Evolutionary conservation across 2,888 invertebrate genomes (phyloP), one percentile per base, ranked within the genome.

Genomic region (Rhagonycha fulva): DNA sequence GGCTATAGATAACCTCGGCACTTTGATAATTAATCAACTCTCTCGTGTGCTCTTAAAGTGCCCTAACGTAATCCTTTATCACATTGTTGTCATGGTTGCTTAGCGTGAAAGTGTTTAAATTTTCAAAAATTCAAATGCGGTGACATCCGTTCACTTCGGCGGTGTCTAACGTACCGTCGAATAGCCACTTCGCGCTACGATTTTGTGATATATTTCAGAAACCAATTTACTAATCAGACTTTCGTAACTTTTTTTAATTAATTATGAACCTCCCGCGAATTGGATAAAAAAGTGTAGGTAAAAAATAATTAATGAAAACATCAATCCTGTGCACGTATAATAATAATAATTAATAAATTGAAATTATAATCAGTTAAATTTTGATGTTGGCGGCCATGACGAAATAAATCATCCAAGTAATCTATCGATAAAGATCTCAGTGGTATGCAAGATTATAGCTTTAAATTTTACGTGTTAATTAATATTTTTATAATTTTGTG

Each of bases 391-490:
- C 71, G 76, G 76, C 72, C 76, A 66, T 66, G 26, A 66, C 23
- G 24, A 66, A 66, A 79, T 80, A 80, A 81, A 81, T 81, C 80
- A 79, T 72, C 75, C 70, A 78, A 80, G 74, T 79, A 80, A 81
- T 80, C 79, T 79, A 76, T 70, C 73, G 80, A 80, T 80, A 79
- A 80, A 73, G 74, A 81, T 81, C 81, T 81, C 68, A 74, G 47
- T 78, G 80, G 71, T 79, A 80, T 79, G 79, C 77, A 72, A 78
- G 60, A 71, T 78, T 75, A 76, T 71, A 75, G 71, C 76, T 77
- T 78, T 79, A 80, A 77, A 78, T 74, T 75, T 72, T 77, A 77
- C 77, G 76, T 76, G 76, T 78, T 78, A 78, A 78, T 78, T 78
- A 76, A 68, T 67, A 66, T n/a, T 62, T 66, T 66, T 24, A 66